Conservation (phyloP, 35 echinoderm and acorn worm species). For the Ophiothrix spiculata region DNA sequence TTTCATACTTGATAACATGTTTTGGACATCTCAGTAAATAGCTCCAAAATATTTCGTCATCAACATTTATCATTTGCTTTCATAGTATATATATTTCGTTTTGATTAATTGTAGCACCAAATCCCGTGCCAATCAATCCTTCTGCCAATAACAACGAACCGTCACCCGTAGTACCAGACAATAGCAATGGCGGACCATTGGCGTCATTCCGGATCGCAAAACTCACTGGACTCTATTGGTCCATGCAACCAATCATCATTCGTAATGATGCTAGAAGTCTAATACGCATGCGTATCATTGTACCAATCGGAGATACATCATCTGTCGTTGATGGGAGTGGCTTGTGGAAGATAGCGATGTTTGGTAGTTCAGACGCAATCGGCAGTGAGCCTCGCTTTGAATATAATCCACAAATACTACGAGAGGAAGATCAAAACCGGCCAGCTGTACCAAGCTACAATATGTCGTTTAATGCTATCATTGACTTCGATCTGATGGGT, state of each 20-base stretch:
- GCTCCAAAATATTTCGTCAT: too few species aligned
- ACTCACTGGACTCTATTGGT: background rate
- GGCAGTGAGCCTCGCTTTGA: slow-evolving; percentile 33
- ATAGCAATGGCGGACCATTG: background rate
- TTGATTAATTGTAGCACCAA: slow-evolving; percentile 1
- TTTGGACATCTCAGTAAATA: too few species aligned
- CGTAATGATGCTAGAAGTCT: background rate
- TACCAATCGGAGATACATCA: background rate
- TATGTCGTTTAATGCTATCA: slow-evolving; percentile 40
- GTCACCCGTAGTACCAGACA: background rate
- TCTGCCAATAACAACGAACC: background rate
- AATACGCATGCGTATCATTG: background rate
- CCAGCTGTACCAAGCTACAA: slow-evolving; percentile 27
- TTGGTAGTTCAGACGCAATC: slow-evolving; percentile 26
- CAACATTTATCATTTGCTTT: too few species aligned
- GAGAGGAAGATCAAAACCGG: slow-evolving; percentile 33
- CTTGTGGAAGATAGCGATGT: slow-evolving; percentile 60
- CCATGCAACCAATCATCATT: slow-evolving; percentile 3
- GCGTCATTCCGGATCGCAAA: too few species aligned
- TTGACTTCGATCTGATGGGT: slow-evolving; percentile 43
- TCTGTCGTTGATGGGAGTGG: slow-evolving; percentile 17
- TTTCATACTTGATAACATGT: too few species aligned
- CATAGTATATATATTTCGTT: too few species aligned
- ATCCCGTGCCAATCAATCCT: background rate
- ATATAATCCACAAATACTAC: slow-evolving; percentile 35